Percentiles rank a stretch among this genome's conserved stretches.
phyloP scores from a whole-genome alignment of 2,113 vertebrate species.

The Hymenochirus boettgeri region DNA sequence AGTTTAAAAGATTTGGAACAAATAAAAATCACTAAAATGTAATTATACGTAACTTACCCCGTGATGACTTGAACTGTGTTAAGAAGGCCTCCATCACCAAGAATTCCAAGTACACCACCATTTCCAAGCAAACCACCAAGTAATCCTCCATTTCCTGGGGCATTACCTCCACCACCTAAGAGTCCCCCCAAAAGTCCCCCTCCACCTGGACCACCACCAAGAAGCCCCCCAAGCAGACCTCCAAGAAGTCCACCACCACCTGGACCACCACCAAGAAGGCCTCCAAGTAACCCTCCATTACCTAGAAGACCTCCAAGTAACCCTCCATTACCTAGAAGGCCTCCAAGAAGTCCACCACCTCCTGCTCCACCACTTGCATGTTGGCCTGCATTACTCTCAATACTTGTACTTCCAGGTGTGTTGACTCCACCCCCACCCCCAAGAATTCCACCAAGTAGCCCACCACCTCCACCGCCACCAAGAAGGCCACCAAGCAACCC shows the following conservation, averaged over 20 bases:
- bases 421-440: no score
- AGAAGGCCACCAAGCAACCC: slow-evolving; percentile 48
- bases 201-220: slow-evolving; percentile 43
- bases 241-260: neutral
- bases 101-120: slow-evolving; percentile 50
- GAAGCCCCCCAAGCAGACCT: slow-evolving; percentile 42
- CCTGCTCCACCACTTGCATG: no score
- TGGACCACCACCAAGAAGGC: slow-evolving; percentile 2
- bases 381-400: no score
- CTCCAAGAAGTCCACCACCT: slow-evolving; percentile 11
- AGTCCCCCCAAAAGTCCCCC: slow-evolving; percentile 16
- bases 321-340: slow-evolving; percentile 31
- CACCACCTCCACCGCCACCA: slow-evolving; percentile 47
- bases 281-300: neutral
- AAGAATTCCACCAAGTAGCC: slow-evolving; percentile 51
- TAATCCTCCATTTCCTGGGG: slow-evolving; percentile 49
- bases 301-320: slow-evolving; percentile 24
- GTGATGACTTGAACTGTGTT: slow-evolving; percentile 58
- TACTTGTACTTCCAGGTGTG: no score
- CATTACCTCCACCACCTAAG: slow-evolving; percentile 44
- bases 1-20: no score
- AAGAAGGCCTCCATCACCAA: slow-evolving; percentile 56
- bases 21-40: no score
- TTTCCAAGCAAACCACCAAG: slow-evolving; percentile 58
- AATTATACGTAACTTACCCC: slow-evolving; percentile 46